These are phyloP conservation scores for Drosophila kuntzei DNA, from an alignment of 2,888 invertebrate species.

Conservation along the genomic window DNA sequence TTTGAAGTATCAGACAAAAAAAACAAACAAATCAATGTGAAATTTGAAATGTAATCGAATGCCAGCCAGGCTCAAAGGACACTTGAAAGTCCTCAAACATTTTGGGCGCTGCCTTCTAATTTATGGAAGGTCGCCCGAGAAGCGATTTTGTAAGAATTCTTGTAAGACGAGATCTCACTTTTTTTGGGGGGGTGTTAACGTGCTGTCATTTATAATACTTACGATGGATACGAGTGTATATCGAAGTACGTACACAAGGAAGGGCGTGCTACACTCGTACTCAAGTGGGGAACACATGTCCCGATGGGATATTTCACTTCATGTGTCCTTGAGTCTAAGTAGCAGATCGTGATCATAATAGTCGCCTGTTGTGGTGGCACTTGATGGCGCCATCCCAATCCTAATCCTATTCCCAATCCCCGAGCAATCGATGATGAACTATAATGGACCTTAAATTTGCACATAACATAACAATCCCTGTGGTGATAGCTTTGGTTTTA, in stretches of 20 bases:
- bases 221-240: constrained; percentile 3
- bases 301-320: constrained; percentile 1
- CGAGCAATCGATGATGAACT: constrained; percentile 1
- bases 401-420: neutral
- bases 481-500: constrained; percentile 9
- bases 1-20: constrained; percentile 56
- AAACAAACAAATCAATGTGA: constrained; percentile 63
- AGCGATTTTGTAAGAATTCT: constrained; percentile 66
- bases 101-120: constrained; percentile 62
- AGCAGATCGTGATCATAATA: constrained; percentile 47
- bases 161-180: constrained; percentile 76
- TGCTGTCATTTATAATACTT: constrained; percentile 78
- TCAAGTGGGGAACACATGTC: constrained; percentile 15
- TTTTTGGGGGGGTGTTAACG: constrained; percentile 80
- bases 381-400: constrained; percentile 74
- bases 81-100: constrained; percentile 43
- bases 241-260: constrained; percentile 11
- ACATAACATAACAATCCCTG: constrained; percentile 10
- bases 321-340: constrained; percentile 38
- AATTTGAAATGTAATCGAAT: constrained; percentile 53
- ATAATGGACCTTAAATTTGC: constrained; percentile 26
- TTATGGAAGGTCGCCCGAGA: constrained; percentile 62
- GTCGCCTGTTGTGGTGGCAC: constrained; percentile 42
- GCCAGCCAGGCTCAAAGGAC: constrained; percentile 11
- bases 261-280: constrained; percentile 2